Evolutionary conservation across 1,140 invertebrate genomes (phyloP).

Genomic region (Heliconius congener): DNA sequence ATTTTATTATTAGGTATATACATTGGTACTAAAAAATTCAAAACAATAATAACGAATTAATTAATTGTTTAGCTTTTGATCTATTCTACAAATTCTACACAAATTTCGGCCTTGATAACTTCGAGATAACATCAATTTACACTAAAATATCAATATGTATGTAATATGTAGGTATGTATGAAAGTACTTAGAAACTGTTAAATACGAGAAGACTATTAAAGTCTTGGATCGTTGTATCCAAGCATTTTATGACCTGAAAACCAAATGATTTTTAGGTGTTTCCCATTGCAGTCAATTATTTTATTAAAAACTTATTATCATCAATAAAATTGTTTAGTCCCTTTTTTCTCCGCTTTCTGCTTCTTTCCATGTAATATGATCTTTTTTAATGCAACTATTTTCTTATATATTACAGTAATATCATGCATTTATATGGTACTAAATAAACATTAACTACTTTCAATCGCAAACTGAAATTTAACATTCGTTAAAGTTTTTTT

Average conservation of each 20-base stretch:
- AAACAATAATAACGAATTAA: not conserved
- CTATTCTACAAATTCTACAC: constrained; percentile 2
- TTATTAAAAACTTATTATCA: no score
- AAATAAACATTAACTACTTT: not conserved
- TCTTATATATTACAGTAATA: not conserved
- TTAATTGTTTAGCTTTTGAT: constrained; percentile 1
- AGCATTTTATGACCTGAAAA: not conserved
- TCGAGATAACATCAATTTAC: constrained; percentile 10
- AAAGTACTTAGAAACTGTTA: not conserved
- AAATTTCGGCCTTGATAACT: not conserved
- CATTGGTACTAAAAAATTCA: no score
- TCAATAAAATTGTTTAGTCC: not conserved
- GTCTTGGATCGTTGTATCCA: not conserved
- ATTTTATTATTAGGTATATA: no score
- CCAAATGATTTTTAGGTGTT: not conserved
- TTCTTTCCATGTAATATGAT: not conserved
- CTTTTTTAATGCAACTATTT: not conserved
- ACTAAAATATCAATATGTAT: constrained; percentile 1
- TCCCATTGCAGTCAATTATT: not conserved
- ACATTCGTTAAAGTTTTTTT: not conserved
- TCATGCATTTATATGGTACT: not conserved
- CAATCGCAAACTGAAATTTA: not conserved
- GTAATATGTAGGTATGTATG: not conserved
- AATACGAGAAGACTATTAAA: not conserved
- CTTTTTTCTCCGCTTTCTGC: not conserved